Evolutionary conservation across 2,888 invertebrate genomes (phyloP), one percentile per base, ranked within the genome.

Genomic region (Melieria crassipennis): DNA sequence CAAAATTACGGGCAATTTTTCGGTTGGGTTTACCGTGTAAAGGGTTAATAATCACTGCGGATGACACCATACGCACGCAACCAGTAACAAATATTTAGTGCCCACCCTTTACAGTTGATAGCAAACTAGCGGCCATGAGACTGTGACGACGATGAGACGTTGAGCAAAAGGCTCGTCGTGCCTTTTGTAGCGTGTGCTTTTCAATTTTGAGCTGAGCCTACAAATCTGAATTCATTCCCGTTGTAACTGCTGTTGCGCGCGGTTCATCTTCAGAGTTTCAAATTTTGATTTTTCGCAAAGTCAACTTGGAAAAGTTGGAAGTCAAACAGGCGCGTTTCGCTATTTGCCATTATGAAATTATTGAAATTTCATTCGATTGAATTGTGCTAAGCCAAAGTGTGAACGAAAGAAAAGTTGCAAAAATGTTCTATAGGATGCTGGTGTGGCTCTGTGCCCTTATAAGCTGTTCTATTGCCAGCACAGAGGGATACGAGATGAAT

Each of bases 401-500:
- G 30, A 3, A 30, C 30, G 30, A 30, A 30, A 30, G 10, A 13
- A 47, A 45, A 4, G 16, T 13, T 30, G 7, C 13, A 55, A 66
- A 69, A 73, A 78, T 74, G 72, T 56, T 46, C 55, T 13, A 45
- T 42, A 71, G 75, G 65, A 72, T 66, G 48, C 52, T 78, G 67
- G 60, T 76, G 67, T 71, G 72, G 75, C 69, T 78, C 43, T 16
- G 72, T 13, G 69, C 74, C 43, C 70, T 77, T 43, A 58, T 66
- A 6, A 5, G 16, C 6, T 30, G 52, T 43, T 66, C 70, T 61
- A 48, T 46, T 30, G 43, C 56, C 16, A 30, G 56, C 52, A 78
- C 66, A 2, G 71, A 77, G 48, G 73, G 78, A 68, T 82, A 78
- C 60, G 75, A 82, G 76, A 77, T 84, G 75, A 84, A 84, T 73